A percentile compares a stretch with the other conserved stretches of the same genome.
Conservation (phyloP, 2,888 invertebrate genomes). For the Camptogramma bilineatum region DNA sequence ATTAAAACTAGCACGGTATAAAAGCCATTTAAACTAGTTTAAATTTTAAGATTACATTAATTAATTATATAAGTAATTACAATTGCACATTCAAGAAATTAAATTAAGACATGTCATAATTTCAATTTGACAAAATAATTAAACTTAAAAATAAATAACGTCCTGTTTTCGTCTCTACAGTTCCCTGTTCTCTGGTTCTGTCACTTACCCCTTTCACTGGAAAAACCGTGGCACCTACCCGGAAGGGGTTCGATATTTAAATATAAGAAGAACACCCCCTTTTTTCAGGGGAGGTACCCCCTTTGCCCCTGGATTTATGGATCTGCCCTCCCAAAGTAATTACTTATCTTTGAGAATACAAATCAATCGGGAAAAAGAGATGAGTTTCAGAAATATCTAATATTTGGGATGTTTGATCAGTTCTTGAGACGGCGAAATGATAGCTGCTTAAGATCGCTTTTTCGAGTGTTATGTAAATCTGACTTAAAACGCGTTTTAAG, state of each 20-base stretch:
- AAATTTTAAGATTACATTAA: no score
- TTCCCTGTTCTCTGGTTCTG: slow-evolving; percentile 74
- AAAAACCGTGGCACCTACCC: slow-evolving; percentile 86
- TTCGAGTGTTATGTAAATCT: slow-evolving; percentile 30
- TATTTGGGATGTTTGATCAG: slow-evolving; percentile 41
- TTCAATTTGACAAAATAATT: background rate
- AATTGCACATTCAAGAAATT: no score
- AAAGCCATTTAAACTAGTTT: no score
- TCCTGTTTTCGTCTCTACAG: slow-evolving; percentile 50
- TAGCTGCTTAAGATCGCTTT: slow-evolving; percentile 17
- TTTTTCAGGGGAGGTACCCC: slow-evolving; percentile 76
- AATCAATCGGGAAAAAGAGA: slow-evolving; percentile 77
- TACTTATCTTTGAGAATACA: slow-evolving; percentile 84
- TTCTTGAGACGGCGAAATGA: slow-evolving; percentile 29
- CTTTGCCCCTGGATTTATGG: slow-evolving; percentile 78
- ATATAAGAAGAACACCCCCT: slow-evolving; percentile 85
- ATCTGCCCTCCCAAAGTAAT: slow-evolving; percentile 82
- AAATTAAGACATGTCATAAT: no score
- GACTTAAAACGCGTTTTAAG: slow-evolving; percentile 4
- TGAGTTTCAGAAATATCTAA: slow-evolving; percentile 47
- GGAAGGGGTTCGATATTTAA: slow-evolving; percentile 86
- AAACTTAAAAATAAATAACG: background rate
- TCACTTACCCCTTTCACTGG: slow-evolving; percentile 86
- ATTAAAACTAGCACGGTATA: no score
- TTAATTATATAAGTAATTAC: no score